Evolutionary conservation across 2,797 vertebrate genomes (phyloP).

Genomic region (Spondyliosoma cantharus): DNA sequence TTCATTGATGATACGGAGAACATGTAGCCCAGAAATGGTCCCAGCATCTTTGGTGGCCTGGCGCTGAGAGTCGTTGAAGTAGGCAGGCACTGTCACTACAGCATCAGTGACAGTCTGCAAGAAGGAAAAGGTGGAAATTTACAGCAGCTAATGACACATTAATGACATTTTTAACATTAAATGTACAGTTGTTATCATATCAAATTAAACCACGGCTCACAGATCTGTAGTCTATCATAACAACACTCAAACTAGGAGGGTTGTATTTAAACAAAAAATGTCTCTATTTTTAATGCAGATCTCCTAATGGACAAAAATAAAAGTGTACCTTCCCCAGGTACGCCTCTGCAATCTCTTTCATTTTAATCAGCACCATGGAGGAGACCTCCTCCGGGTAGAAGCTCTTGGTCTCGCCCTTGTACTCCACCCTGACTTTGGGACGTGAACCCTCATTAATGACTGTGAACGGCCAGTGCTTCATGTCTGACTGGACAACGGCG

Average conservation of each 20-base stretch:
- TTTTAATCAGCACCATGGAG: conserved; percentile 85
- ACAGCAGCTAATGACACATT: not conserved
- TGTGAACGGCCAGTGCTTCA: conserved; percentile 86
- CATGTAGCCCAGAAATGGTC: conserved; percentile 84
- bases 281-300: not conserved
- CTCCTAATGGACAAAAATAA: not conserved
- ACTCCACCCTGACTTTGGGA: conserved; percentile 86
- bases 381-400: conserved; percentile 87
- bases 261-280: not conserved
- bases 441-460: conserved; percentile 79
- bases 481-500: conserved; percentile 85
- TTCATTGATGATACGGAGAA: conserved; percentile 86
- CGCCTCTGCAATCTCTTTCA: conserved; percentile 86
- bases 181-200: not conserved
- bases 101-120: conserved; percentile 78
- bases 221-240: not conserved
- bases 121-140: not conserved
- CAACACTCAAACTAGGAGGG: not conserved
- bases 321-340: conserved; percentile 83
- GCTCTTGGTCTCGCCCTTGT: conserved; percentile 83
- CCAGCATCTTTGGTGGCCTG: conserved; percentile 92
- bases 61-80: conserved; percentile 95
- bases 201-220: not conserved
- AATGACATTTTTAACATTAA: not conserved
- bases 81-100: conserved; percentile 86